phyloP scores from a whole-genome alignment of 2,113 vertebrate species.

The Recurvirostra avosetta region DNA sequence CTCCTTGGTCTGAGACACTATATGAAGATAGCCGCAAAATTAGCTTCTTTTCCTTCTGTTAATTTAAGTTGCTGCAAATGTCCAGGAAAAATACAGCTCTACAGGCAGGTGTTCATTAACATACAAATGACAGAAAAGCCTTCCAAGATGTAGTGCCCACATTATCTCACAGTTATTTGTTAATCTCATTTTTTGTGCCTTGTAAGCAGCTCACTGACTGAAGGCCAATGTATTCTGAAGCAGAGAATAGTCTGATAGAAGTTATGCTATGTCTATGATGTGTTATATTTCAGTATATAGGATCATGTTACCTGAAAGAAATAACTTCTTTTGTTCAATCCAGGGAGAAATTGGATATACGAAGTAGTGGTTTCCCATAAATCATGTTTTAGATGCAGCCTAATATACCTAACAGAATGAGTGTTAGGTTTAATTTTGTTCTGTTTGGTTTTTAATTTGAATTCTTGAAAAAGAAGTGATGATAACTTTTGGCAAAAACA shows the following conservation, averaged over 20 bases:
- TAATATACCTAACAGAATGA: background rate
- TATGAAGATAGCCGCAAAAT: background rate
- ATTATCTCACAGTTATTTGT: background rate
- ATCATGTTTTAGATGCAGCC: background rate
- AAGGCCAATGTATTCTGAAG: background rate
- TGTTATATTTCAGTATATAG: background rate
- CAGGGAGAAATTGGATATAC: background rate
- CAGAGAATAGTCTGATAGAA: background rate
- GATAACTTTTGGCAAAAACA: background rate
- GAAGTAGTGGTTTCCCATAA: background rate
- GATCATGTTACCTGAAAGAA: background rate
- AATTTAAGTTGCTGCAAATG: background rate
- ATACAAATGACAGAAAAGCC: background rate
- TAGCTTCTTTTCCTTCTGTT: background rate
- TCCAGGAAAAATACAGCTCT: background rate
- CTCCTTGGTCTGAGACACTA: background rate
- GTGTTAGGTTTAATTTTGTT: background rate
- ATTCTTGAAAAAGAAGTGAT: background rate
- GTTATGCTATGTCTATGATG: background rate
- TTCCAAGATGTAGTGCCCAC: background rate
- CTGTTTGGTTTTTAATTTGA: background rate
- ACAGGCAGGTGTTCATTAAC: conserved; percentile 18
- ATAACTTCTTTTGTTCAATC: background rate
- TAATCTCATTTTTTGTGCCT: background rate
- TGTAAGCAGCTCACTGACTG: background rate